phyloP scores from a whole-genome alignment of 2,888 invertebrate genomes.

The Leptodirus hochenwartii region DNA sequence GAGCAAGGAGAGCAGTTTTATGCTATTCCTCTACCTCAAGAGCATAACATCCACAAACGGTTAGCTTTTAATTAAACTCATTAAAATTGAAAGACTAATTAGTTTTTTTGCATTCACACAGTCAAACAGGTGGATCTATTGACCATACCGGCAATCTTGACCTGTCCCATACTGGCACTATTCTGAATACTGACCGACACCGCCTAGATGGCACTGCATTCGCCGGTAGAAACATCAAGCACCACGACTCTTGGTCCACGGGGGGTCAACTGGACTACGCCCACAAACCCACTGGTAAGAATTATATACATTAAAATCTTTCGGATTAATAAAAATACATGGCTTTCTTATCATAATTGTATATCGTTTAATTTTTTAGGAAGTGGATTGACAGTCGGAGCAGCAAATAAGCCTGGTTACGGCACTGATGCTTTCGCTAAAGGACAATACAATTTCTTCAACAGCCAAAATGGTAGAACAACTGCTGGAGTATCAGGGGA shows the following conservation, averaged over 20 bases:
- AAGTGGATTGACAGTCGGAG: conserved; percentile 8
- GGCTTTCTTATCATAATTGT: background rate
- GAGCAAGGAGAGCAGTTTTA: too few relatives aligned
- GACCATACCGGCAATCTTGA: conserved; percentile 6
- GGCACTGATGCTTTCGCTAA: conserved; percentile 10
- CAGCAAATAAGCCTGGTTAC: conserved; percentile 7
- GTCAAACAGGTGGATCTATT: too few relatives aligned
- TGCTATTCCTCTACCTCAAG: too few relatives aligned
- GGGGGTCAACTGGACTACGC: conserved; percentile 12
- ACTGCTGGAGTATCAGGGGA: conserved; percentile 10
- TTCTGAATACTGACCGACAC: conserved; percentile 12
- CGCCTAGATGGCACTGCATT: conserved; percentile 11
- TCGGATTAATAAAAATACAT: too few relatives aligned
- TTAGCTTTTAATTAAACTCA: too few relatives aligned
- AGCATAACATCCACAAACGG: too few relatives aligned
- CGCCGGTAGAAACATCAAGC: conserved; percentile 10
- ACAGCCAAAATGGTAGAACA: conserved; percentile 8
- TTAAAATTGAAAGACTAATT: too few relatives aligned
- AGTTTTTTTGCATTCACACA: too few relatives aligned
- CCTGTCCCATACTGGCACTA: conserved; percentile 10
- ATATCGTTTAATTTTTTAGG: conserved; percentile 3
- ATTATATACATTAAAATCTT: too few relatives aligned
- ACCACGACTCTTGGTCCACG: conserved; percentile 11
- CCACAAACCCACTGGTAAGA: conserved; percentile 13
- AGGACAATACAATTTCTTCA: conserved; percentile 10